Evolutionary conservation across 2,888 invertebrate genomes (phyloP), one percentile per base, ranked within the genome.

Genomic region (Caenorhabditis doughertyi): DNA sequence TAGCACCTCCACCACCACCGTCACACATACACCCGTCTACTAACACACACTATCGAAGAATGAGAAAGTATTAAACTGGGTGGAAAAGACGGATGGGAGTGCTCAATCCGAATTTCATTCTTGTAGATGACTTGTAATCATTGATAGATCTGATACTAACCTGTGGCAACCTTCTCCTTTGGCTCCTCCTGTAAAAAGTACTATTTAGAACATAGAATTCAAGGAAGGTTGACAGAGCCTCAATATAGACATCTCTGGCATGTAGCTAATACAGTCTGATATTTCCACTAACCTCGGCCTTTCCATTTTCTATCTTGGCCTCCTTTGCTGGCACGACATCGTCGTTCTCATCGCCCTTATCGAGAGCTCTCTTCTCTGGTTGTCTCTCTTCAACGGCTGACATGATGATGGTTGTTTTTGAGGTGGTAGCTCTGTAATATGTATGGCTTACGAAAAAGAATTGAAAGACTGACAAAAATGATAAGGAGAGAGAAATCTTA

Each of bases 381-480:
- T 83, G 82, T 81, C 86, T 86, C 74, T 86, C 86, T 76, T 86
- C 86, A 71, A 86, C 86, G 64, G 86, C 86, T 53, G 81, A 81
- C 86, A 86, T 86, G 23, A 44, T 84, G 68, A 68, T 44, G 23
- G 18, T 64, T n/a, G 47, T 51, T 65, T 44, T 64, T 2, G 32
- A 39, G 72, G 29, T 77, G 47, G 53, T n/a, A 53, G 29, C 25
- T 55, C 79, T 82, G 73, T 18, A 51, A n/a, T 44, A 25, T 44
- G 27, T 13, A 39, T 2, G 4, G n/a, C n/a, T 39, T 39, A 13
- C 32, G 29, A 35, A 29, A 27, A 5, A 27, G 32, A 58, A 42
- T 9, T 23, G 4, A 3, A 44, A 55, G n/a, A n/a, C n/a, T 16
- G 49, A n/a, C 23, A 29, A 62, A 47, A 25, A 25, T n/a, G 44